Evolutionary conservation across 1,140 invertebrate species (phyloP), one percentile per base, ranked within the genome.

Genomic region (Trypoxylus dichotomus): DNA sequence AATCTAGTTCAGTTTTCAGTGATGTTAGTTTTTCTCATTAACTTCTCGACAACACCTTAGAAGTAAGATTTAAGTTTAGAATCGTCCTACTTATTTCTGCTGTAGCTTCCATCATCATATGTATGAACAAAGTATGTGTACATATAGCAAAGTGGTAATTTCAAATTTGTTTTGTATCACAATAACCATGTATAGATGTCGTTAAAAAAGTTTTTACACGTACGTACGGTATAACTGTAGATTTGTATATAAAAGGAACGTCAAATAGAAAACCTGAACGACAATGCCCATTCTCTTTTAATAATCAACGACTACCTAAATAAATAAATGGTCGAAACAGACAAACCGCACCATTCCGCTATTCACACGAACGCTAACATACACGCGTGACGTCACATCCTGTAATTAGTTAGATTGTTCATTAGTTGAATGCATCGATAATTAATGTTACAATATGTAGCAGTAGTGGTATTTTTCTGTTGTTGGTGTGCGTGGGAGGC

Each of bases 381-480:
- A 77, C 76, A 81, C 71, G 41, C 60, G 77, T 79, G 75, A 76
- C 82, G 82, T 83, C 82, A 83, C 77, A 78, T 83, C 82, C 82
- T 76, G 82, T 76, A 81, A 83, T 83, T 83, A 81, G 73, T 74
- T 75, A 75, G 76, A 82, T 81, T 82, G 82, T 82, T 83, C 82
- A 83, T 83, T 83, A 83, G 79, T 78, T 83, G 77, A 81, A 83
- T 83, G 81, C 82, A 81, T 83, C 82, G 82, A 83, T 83, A 83
- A 83, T 83, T 83, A 83, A 79, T 79, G 80, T 78, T 74, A 75
- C 79, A 54, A 54, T 54, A 54, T 54, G 47, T 54, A 54, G 47
- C 47, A 54, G 47, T 19, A 54, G 19, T 19, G 47, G 47, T 54
- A 54, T 54, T 54, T 54, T 54, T 19, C 19, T 54, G 47, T 54